Evolutionary conservation across 2,888 invertebrate genomes (phyloP).

Genomic region (Cyclophora albipunctata): DNA sequence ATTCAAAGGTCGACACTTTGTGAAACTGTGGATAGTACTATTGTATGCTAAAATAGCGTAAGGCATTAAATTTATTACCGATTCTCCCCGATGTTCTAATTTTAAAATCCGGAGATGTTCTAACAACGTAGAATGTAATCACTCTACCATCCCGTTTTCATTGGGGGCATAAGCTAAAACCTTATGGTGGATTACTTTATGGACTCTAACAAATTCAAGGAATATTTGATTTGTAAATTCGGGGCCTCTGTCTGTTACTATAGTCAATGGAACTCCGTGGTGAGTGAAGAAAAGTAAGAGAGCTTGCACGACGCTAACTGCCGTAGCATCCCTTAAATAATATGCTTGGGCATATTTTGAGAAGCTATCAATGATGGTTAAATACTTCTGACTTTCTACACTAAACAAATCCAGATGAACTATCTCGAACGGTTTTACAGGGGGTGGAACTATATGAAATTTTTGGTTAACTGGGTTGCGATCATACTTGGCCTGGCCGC

Average conservation of each 20-base stretch:
- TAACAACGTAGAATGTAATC: constrained; percentile 6
- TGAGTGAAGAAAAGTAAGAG: constrained; percentile 13
- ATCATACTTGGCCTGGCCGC: constrained; percentile 11
- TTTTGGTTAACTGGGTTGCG: constrained; percentile 7
- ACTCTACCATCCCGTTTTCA: constrained; percentile 12
- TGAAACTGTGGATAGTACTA: constrained; percentile 15
- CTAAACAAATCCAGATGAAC: constrained; percentile 17
- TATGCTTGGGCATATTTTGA: constrained; percentile 18
- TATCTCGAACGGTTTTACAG: constrained; percentile 15
- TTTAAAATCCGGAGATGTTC: constrained; percentile 3
- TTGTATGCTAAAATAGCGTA: constrained; percentile 1
- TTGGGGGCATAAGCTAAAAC: constrained; percentile 11
- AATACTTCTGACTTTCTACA: constrained; percentile 12
- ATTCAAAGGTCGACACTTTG: constrained; percentile 20
- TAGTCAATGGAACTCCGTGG: constrained; percentile 15
- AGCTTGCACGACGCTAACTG: constrained; percentile 14
- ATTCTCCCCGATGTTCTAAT: constrained; percentile 3
- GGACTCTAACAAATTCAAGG: constrained; percentile 9
- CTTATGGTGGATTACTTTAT: constrained; percentile 14
- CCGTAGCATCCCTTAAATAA: constrained; percentile 12
- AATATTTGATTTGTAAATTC: neutral
- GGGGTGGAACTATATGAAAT: constrained; percentile 1
- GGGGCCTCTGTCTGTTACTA: constrained; percentile 16
- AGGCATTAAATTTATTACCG: constrained; percentile 3
- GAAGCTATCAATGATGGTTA: constrained; percentile 16